phyloP scores from a whole-genome alignment of 1,140 invertebrate genomes.

The Pissodes strobi region DNA sequence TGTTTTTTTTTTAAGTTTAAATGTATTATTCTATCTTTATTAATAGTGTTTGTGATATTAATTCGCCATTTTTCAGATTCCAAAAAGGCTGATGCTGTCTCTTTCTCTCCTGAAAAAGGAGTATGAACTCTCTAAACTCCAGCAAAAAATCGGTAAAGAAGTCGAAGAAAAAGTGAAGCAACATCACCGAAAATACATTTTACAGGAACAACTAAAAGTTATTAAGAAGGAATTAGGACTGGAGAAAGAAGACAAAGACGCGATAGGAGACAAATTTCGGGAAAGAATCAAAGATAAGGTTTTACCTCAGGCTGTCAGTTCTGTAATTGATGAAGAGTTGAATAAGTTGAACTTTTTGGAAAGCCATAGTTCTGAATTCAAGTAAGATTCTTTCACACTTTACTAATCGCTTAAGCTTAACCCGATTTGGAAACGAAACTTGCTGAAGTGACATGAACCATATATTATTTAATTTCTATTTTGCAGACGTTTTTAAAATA shows the following conservation, averaged over 20 bases:
- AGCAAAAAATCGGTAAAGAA: slow-evolving; percentile 97
- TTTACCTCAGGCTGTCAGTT: slow-evolving; percentile 87
- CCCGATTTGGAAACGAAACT: no score
- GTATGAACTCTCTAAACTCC: slow-evolving; percentile 92
- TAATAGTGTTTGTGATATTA: no score
- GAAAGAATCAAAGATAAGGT: slow-evolving; percentile 85
- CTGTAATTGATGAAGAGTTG: slow-evolving; percentile 97
- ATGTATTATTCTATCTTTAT: neutral
- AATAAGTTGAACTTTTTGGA: slow-evolving; percentile 94
- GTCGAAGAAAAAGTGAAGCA: slow-evolving; percentile 99
- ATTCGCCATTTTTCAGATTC: slow-evolving; percentile 88
- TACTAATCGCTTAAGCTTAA: no score
- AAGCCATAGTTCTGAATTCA: slow-evolving; percentile 98
- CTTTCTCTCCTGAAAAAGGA: slow-evolving; percentile 95
- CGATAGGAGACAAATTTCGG: slow-evolving; percentile 96
- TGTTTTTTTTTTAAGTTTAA: neutral
- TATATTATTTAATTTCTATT: no score
- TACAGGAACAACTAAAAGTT: slow-evolving; percentile 97
- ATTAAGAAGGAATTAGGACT: slow-evolving; percentile 99
- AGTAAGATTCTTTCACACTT: no score
- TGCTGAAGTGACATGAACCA: no score
- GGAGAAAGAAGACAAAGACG: slow-evolving; percentile 99
- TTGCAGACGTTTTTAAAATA: no score
- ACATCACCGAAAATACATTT: slow-evolving; percentile 96
- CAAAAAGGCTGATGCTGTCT: slow-evolving; percentile 86